A percentile compares a stretch with the other conserved stretches of the same genome.
Conservation (phyloP, 2,113 vertebrate species). For the Baryphthengus martii region DNA sequence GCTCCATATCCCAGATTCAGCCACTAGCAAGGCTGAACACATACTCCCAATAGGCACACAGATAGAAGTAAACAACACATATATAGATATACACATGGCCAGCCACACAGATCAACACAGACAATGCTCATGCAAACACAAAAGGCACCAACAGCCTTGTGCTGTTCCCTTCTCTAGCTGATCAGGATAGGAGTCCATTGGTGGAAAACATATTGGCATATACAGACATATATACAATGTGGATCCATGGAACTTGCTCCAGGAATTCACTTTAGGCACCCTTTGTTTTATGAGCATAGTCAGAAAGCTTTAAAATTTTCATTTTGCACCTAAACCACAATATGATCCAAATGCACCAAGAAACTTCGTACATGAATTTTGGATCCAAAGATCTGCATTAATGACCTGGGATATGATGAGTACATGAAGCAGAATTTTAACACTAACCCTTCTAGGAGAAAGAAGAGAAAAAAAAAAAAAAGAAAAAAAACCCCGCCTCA, state of each 20-base stretch:
- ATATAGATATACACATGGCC: neutral
- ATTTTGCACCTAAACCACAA: neutral
- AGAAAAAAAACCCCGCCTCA: accelerated
- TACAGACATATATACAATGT: neutral
- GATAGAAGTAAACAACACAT: neutral
- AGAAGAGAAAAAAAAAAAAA: no score
- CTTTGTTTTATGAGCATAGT: neutral
- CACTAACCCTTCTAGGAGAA: neutral
- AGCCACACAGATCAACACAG: neutral
- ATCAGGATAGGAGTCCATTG: neutral
- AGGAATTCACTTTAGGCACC: neutral
- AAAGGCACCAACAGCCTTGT: neutral
- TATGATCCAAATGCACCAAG: neutral
- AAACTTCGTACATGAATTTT: neutral
- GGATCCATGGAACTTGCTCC: neutral
- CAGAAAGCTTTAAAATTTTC: neutral
- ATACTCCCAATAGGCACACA: neutral
- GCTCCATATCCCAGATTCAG: neutral
- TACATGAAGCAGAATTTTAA: neutral
- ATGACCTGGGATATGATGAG: neutral
- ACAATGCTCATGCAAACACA: neutral
- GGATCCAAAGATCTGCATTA: neutral
- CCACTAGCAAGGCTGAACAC: neutral
- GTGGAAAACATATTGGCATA: neutral
- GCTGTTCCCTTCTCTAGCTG: neutral